Percentiles rank a stretch among this genome's conserved stretches.
phyloP scores from a whole-genome alignment of 2,113 vertebrate genomes.

The Callocephalon fimbriatum region DNA sequence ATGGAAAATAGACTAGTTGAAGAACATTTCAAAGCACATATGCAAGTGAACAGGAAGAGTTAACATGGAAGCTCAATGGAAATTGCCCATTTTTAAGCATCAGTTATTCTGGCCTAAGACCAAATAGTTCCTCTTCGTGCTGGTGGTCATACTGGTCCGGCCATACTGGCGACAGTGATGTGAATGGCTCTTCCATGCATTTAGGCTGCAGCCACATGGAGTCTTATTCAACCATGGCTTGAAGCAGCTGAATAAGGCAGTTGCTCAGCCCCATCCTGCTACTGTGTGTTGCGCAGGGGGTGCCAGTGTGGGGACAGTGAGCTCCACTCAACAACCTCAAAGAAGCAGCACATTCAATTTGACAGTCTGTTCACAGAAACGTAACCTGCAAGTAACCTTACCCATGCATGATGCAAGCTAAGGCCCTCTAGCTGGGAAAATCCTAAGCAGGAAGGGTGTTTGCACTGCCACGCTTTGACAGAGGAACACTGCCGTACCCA shows the following conservation, averaged over 20 bases:
- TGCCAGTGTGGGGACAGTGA: not conserved
- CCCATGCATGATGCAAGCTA: not conserved
- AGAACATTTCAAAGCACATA: not conserved
- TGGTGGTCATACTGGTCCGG: not conserved
- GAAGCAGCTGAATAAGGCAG: not conserved
- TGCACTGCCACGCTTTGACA: not conserved
- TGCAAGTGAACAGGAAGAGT: not conserved
- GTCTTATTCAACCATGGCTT: not conserved
- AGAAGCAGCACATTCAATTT: not conserved
- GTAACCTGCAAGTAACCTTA: not conserved
- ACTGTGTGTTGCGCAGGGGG: rapidly evolving
- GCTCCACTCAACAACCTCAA: not conserved
- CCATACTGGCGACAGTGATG: not conserved
- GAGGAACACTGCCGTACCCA: not conserved
- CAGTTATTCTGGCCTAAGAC: not conserved
- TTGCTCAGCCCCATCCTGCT: not conserved
- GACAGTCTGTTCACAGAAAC: not conserved
- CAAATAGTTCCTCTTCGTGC: not conserved
- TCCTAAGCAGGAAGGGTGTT: not conserved
- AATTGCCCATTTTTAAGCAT: not conserved
- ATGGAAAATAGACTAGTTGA: not conserved
- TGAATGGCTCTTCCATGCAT: not conserved
- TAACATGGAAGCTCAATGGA: not conserved
- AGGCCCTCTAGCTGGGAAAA: not conserved
- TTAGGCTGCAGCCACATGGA: not conserved